A percentile compares a stretch with the other conserved stretches of the same genome.
Conservation (phyloP, 2,113 vertebrate genomes). For the Conger conger region DNA sequence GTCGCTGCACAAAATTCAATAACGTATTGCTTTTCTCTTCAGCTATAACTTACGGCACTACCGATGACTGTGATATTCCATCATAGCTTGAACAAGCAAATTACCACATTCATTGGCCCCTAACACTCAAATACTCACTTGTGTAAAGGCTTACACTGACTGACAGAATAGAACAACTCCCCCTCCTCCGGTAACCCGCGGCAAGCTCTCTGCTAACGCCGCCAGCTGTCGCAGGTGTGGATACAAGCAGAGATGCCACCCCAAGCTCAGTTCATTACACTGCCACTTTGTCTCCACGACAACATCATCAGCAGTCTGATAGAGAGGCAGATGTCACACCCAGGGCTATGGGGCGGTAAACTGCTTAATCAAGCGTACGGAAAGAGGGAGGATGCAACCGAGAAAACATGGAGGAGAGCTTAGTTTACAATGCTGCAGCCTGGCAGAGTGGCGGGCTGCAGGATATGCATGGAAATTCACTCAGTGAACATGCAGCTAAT, state of each 20-base stretch:
- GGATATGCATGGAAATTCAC: background rate
- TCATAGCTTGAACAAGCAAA: background rate
- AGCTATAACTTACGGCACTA: background rate
- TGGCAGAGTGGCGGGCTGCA: background rate
- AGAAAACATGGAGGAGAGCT: background rate
- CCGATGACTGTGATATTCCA: background rate
- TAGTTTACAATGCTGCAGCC: background rate
- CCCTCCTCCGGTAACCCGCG: background rate
- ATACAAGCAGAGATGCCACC: constrained; percentile 34
- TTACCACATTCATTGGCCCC: no score
- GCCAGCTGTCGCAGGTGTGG: constrained; percentile 40
- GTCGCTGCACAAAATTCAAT: background rate
- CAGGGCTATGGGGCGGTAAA: constrained; percentile 23
- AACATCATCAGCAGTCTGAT: constrained; percentile 45
- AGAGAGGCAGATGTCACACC: constrained; percentile 35
- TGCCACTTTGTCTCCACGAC: constrained; percentile 42
- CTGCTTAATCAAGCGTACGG: constrained; percentile 30
- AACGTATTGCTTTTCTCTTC: background rate
- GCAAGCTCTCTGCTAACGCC: background rate
- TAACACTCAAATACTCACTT: background rate
- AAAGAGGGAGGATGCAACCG: background rate
- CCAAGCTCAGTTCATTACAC: constrained; percentile 46
- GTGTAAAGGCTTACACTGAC: background rate
- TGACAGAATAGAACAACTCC: background rate
- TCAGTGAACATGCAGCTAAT: background rate